Base-by-base conservation (phyloP, 2,888 invertebrate species). In the Polyploca ridens region DNA sequence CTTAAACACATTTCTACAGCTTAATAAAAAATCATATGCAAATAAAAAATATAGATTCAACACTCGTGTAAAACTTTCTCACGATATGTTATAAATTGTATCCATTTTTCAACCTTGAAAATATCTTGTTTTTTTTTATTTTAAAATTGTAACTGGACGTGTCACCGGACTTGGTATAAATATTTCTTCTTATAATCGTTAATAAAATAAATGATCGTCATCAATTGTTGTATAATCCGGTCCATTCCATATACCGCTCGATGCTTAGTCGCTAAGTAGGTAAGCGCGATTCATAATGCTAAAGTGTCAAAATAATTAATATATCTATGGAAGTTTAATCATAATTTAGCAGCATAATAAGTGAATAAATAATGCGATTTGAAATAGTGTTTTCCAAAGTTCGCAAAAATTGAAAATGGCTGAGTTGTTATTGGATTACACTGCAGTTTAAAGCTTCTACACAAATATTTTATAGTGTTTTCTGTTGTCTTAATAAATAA, bases 231-330 rank as follows among this genome's bases (percentile, higher is more conserved):
- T 35, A 19, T 63, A 60, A 63, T 68, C 68, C 68, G 75, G 72
- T 65, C 63, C 62, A 57, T 58, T 63, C 69, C 16, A 75, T 66
- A 66, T 69, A 68, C 66, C 58, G 64, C 35, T 41, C 16, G 38
- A 27, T 13, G 16, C n/a, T 35, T 38, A 38, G 10, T 59, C 35
- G 14, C n/a, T 59, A 59, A 59, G n/a, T 58, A 58, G 58, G 58
- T 58, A 35, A 58, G 33, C 58, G 58, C 54, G 54, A 54, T 54
- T 54, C 19, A 19, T 54, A 54, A 54, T 54, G 54, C 54, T 19
- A 19, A 54, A 19, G 54, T 54, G 54, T 54, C 54, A 58, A 6
- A 35, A 33, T 58, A 58, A 58, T 33, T 58, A 58, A 58, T 58
- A 58, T 35, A n/a, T 58, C 27, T 58, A 61, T 38, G 8, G 27